Base-by-base conservation (phyloP, 2,888 invertebrate species). In the Dolichopus griseipennis region DNA sequence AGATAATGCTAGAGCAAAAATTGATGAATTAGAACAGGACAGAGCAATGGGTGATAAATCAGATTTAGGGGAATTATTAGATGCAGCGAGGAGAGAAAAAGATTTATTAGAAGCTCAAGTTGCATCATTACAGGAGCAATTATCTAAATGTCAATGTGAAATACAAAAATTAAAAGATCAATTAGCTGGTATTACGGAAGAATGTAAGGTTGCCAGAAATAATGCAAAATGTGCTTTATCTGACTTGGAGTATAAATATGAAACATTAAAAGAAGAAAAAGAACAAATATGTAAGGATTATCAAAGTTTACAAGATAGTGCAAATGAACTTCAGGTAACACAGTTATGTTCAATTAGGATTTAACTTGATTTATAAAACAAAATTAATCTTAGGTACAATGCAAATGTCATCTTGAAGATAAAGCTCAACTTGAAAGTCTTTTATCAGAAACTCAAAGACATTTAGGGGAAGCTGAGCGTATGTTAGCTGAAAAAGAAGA, bases 211-310 rank as follows among this genome's bases (percentile, higher is more conserved):
- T 63, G 88, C 89, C 0, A 87, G 92, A 71, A 94, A 92, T 76
- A 93, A 90, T 78, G 92, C 93, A n/a, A 93, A 92, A 78, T 91
- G 90, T 27, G 90, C 91, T 9, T 86, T 93, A 72, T 88, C 90
- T 1, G 92, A 93, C 77, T 82, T 94, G 73, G 92, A 95, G 77
- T 92, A 90, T 78, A 89, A 90, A 71, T 81, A 91, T 66, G 89
- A 91, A 73, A 89, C 89, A 74, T 76, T 91, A 72, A 86, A 88
- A 20, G 86, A 88, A 62, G 95, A 95, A 75, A 90, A 90, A 74
- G 79, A 85, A 0, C 87, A 88, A 27, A 80, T 92, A 66, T 85
- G 86, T 71, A 85, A 85, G 4, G 92, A 94, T 74, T 81, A 90
- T 70, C 90, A 91, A 75, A 84, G 87, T 0, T 80, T 92, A 63